Evolutionary conservation across 2,888 invertebrate species (phyloP).

Genomic region (Eueremaeus valkanovi): DNA sequence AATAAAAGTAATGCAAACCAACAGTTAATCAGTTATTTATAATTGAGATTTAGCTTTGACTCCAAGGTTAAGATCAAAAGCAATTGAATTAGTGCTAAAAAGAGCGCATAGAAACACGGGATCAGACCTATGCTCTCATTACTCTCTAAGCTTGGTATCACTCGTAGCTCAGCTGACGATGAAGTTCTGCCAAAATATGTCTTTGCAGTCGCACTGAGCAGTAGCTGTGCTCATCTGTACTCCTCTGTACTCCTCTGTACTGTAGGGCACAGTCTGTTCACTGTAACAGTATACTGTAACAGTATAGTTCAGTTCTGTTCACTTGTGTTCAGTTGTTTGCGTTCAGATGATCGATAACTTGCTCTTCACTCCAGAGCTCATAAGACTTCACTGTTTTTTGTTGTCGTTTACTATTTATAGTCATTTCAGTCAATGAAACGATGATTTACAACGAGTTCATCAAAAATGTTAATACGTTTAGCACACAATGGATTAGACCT

Average conservation of each 20-base stretch:
- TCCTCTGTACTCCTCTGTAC: too few relatives aligned
- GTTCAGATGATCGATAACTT: slow-evolving; percentile 3
- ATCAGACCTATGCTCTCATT: not conserved
- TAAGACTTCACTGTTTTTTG: not conserved
- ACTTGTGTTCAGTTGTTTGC: not conserved
- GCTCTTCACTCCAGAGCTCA: not conserved
- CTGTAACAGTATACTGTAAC: too few relatives aligned
- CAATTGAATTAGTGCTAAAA: not conserved
- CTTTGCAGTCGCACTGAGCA: too few relatives aligned
- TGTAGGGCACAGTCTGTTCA: too few relatives aligned
- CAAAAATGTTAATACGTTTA: not conserved
- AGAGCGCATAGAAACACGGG: slow-evolving; percentile 1
- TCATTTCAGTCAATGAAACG: not conserved
- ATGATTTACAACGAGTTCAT: not conserved
- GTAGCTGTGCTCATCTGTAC: too few relatives aligned
- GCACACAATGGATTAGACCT: too few relatives aligned
- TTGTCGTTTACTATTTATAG: not conserved
- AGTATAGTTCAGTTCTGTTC: not conserved
- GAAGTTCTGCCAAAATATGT: not conserved
- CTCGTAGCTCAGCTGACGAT: not conserved
- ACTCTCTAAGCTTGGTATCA: too few relatives aligned
- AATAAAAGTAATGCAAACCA: too few relatives aligned
- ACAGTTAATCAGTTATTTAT: too few relatives aligned
- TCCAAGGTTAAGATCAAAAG: not conserved
- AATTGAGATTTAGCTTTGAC: not conserved